Evolutionary conservation across 2,888 invertebrate genomes (phyloP), one percentile per base, ranked within the genome.

Genomic region (Aphrophora alni): DNA sequence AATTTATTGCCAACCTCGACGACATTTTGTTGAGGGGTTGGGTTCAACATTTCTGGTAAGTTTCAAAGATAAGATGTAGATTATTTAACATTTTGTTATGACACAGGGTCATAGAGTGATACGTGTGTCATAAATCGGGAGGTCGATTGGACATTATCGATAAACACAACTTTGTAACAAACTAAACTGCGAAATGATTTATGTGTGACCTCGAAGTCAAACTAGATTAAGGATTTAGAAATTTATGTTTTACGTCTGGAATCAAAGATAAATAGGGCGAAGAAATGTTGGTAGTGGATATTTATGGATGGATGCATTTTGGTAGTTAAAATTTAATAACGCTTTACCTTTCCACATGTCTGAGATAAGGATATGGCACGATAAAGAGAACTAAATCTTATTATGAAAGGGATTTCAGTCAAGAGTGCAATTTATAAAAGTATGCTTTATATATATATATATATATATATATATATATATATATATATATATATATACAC

Each of bases 1-100:
- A 59, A 59, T 59, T 59, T 59, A 59, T 59, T 21, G 21, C 59
- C 21, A 59, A n/a, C 21, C 59, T 21, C 59, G 59, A 59, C 59
- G 59, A 59, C 59, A 59, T 59, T 59, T 59, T 59, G 59, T 59
- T 59, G 59, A 59, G 21, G 59, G 59, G 59, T 59, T 44, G 59
- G 21, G 59, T 21, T 14, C 59, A 59, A 21, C 59, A 59, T 7
- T 21, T 21, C 59, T 59, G 59, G 59, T 59, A 59, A 59, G 10
- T 59, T 59, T 59, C 59, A 59, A 21, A 59, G 59, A 59, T 59
- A 59, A n/a, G 59, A 21, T 59, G 1, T n/a, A n/a, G 59, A 59
- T 44, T 7, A 10, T 7, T 14, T 44, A 14, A n/a, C 59, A 4
- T 21, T 21, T 21, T 59, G 59, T 44, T 14, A 44, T 2, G 17